A percentile compares a stretch with the other conserved stretches of the same genome.
phyloP scores from a whole-genome alignment of 2,888 invertebrate species.

The Ecliptopera silaceata region DNA sequence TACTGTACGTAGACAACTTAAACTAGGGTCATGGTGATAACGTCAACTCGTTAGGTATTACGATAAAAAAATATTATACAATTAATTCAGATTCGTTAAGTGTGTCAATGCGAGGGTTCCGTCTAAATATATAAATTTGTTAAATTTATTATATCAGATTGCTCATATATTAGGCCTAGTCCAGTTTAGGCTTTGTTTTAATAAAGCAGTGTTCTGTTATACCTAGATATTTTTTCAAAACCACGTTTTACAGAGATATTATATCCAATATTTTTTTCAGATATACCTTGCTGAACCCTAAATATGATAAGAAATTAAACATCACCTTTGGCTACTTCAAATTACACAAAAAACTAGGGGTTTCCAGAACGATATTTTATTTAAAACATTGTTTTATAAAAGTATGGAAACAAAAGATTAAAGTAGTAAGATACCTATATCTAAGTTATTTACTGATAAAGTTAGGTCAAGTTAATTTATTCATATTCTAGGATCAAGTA shows the following conservation, averaged over 20 bases:
- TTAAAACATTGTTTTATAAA: neutral
- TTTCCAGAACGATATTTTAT: neutral
- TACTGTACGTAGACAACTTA: neutral
- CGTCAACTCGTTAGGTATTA: neutral
- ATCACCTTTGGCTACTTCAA: neutral
- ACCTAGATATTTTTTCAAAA: no score
- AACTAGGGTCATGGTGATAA: neutral
- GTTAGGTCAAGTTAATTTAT: no score
- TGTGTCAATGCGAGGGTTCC: neutral
- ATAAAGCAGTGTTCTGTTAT: no score
- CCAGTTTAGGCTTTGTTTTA: no score
- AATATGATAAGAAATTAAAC: neutral
- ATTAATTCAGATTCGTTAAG: neutral
- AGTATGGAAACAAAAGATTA: neutral
- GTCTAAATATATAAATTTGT: no score
- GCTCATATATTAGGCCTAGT: no score
- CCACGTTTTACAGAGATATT: no score
- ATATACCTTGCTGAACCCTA: neutral
- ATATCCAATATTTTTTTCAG: no score
- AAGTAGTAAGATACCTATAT: no score
- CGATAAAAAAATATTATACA: neutral
- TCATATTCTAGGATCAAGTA: no score
- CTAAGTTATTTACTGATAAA: no score
- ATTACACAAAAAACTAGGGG: conserved; percentile 2
- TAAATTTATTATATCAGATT: no score